Percentiles rank a stretch among this genome's conserved stretches.
Evolutionary conservation across 2,797 vertebrate genomes (phyloP).

Genomic region (Cyclopterus lumpus): DNA sequence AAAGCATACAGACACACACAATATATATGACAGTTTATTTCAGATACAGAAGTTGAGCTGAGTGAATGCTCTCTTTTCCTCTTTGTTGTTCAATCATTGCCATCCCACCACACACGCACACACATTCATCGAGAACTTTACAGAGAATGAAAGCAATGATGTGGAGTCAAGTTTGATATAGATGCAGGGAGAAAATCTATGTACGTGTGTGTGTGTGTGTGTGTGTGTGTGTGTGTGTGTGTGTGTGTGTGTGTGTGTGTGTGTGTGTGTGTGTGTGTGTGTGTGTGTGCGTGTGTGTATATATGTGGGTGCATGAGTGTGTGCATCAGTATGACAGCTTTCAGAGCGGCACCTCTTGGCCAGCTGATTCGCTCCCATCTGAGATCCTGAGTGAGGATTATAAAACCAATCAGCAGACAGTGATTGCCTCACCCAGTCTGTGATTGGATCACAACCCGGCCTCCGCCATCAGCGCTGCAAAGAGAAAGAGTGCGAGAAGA

Average conservation of each 20-base stretch:
- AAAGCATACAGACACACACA: slow-evolving; percentile 8
- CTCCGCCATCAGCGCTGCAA: slow-evolving; percentile 59
- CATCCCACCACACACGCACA: slow-evolving; percentile 18
- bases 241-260: slow-evolving; percentile 3
- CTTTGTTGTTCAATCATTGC: slow-evolving; percentile 40
- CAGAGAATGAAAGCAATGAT: slow-evolving; percentile 59
- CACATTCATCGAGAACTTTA: slow-evolving; percentile 28
- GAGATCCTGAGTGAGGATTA: slow-evolving; percentile 83
- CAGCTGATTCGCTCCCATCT: slow-evolving; percentile 79
- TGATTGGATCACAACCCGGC: slow-evolving; percentile 78
- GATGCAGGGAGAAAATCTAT: slow-evolving; percentile 47
- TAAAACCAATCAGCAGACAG: slow-evolving; percentile 82
- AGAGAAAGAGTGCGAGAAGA: slow-evolving; percentile 60
- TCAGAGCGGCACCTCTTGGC: slow-evolving; percentile 65
- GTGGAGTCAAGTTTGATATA: slow-evolving; percentile 48
- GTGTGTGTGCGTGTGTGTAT: background rate
- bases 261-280: slow-evolving; percentile 11
- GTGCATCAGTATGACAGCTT: slow-evolving; percentile 66
- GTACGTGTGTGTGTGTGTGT: slow-evolving; percentile 12
- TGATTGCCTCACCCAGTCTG: slow-evolving; percentile 80
- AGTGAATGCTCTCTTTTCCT: slow-evolving; percentile 25
- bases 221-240: background rate
- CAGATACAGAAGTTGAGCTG: slow-evolving; percentile 24
- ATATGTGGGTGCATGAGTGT: background rate
- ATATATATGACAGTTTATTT: slow-evolving; percentile 24